phyloP scores from a whole-genome alignment of 1,140 invertebrate genomes.

The Drosophila prosaltans region DNA sequence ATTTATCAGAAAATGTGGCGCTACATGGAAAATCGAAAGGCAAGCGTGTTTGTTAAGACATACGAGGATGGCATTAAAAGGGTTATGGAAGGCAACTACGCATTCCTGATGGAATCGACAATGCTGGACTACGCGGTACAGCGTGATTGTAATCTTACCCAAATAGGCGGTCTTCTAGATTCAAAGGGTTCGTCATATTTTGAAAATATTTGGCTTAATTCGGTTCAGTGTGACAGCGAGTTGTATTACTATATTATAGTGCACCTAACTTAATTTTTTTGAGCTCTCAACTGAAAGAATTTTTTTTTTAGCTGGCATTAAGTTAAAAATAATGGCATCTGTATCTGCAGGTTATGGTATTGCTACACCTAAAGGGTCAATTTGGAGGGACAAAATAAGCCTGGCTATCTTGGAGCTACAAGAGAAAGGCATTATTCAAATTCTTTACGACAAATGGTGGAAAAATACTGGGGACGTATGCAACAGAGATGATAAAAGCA shows the following conservation, averaged over 20 bases:
- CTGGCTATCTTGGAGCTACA: constrained; percentile 97
- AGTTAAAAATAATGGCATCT: too few relatives aligned
- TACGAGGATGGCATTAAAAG: constrained; percentile 95
- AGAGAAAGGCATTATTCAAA: constrained; percentile 97
- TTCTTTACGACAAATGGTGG: constrained; percentile 98
- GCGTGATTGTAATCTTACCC: constrained; percentile 98
- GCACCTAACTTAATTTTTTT: too few relatives aligned
- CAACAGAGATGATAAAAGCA: constrained; percentile 94
- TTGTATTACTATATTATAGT: too few relatives aligned
- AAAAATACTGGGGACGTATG: constrained; percentile 97
- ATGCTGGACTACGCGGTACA: constrained; percentile 98
- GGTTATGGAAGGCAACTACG: constrained; percentile 95
- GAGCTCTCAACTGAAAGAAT: too few relatives aligned
- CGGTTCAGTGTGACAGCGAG: too few relatives aligned
- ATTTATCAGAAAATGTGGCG: constrained; percentile 99
- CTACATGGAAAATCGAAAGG: constrained; percentile 93
- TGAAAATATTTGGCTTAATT: not conserved
- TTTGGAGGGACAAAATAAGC: constrained; percentile 97
- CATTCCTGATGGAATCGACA: constrained; percentile 99
- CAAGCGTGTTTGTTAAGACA: constrained; percentile 92
- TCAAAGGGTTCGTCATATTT: constrained; percentile 83
- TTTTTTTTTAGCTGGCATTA: too few relatives aligned
- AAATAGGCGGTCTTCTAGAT: constrained; percentile 93
- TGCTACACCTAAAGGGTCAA: constrained; percentile 94
- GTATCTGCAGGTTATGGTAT: constrained; percentile 88